Base-by-base conservation (phyloP, 2,797 vertebrate genomes). In the Tragopan temminckii region DNA sequence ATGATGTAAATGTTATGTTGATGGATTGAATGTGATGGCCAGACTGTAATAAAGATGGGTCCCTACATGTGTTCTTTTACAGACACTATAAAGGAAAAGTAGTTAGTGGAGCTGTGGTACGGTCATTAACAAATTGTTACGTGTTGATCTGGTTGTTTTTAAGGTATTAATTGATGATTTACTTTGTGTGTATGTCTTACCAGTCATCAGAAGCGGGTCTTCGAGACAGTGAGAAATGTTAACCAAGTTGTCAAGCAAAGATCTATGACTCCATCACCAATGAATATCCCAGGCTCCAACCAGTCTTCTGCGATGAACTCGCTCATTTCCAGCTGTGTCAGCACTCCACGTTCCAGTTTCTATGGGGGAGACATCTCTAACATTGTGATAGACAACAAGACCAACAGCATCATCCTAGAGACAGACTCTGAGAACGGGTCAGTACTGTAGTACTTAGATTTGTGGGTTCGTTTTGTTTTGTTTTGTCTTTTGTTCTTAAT, bases 221-320 rank as follows among this genome's bases (percentile, higher is more conserved):
- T 99, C 19, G 99, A 99, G 96, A 99, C 99, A 0, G 99, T 99
- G 93, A 98, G 98, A 72, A 99, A 98, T 84, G 97, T 99, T 92
- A 99, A 99, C 96, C 98, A 99, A 92, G 98, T 98, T 12, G 99
- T 99, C 70, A 99, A 98, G 95, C 99, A 99, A 97, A 98, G 98
- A 63, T 99, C 98, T 16, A 95, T 98, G 77, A 98, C 98, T 25
- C 99, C 99, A 0, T 99, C 99, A 13, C 98, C 99, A 67, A 98
- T 99, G 98, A 99, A 99, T 97, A 99, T 99, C 98, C 99, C 99
- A 1, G 99, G 99, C 69, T 99, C 99, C 92, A 99, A 99, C 97
- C 99, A 98, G 97, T 99, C 98, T 23, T 99, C 99, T 2, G 98
- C 98, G 80, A 94, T 99, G 96, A 99, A 98, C 97, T 99, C 99